Base-by-base conservation (phyloP, 2,797 vertebrate species). In the Emydoidea blandingii region DNA sequence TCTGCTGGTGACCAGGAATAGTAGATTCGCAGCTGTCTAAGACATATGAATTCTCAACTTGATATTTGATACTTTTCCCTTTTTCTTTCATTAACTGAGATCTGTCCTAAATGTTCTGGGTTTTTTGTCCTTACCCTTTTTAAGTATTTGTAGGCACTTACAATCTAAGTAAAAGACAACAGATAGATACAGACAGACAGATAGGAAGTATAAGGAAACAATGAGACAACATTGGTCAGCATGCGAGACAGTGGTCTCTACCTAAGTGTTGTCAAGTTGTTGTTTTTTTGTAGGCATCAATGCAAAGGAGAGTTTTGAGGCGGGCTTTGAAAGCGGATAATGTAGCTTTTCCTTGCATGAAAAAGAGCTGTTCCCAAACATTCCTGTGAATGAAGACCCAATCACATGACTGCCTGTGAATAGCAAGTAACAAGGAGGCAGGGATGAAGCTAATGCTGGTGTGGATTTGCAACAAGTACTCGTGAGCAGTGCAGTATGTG, bases 41-140 rank as follows among this genome's bases (percentile, higher is more conserved):
- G 56, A 90, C 92, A 85, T 5, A 10, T 25, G 4, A 16, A 41
- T 88, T 25, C 23, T 90, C 85, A 83, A 1, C 27, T 85, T n/a
- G 5, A 11, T 81, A 14, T 92, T 88, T 59, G 29, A 5, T 47
- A 90, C 29, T 62, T 79, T 84, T 31, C 3, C 47, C 23, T 6
- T 47, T 1, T 47, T 91, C 52, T 87, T 53, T 34, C 76, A 87
- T 87, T 72, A 90, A n/a, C 1, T 5, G 62, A 87, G 10, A 16
- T 87, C 25, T 80, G 1, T 65, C 7, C 8, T 91, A n/a, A 0
- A 1, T 29, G 21, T 53, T 41, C 37, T 68, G 34, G 0, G 0
- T 34, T 85, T 31, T 93, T 16, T 52, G 16, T 86, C 0, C 0
- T 8, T 50, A 79, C 52, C 31, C 31, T 84, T 52, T 12, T 14